Evolutionary conservation across 2,797 vertebrate genomes (phyloP).

Genomic region (Anabacerthia variegaticeps): DNA sequence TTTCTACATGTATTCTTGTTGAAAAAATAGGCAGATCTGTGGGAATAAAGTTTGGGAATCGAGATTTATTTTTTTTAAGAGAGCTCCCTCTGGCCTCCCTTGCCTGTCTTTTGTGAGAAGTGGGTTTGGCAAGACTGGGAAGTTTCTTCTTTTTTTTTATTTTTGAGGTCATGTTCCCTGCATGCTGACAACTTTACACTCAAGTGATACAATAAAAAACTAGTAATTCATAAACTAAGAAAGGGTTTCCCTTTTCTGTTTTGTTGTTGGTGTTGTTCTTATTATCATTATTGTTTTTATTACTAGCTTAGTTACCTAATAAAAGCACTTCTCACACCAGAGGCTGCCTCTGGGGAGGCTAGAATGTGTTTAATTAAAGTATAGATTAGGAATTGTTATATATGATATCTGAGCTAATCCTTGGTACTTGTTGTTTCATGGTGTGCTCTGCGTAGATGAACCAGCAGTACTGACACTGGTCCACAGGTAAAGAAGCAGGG

Average conservation of each 20-base stretch:
- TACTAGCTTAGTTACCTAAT: neutral
- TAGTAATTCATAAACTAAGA: neutral
- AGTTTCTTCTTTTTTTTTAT: neutral
- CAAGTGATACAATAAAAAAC: neutral
- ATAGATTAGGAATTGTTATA: neutral
- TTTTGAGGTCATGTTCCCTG: neutral
- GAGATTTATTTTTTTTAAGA: neutral
- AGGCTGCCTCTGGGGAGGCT: neutral
- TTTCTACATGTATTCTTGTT: neutral
- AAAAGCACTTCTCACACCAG: neutral
- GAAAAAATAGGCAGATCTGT: neutral
- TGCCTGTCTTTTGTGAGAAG: neutral
- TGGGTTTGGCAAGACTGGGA: neutral
- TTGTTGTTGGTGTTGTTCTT: neutral
- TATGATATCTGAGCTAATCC: neutral
- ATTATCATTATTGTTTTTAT: neutral
- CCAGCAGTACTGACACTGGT: neutral
- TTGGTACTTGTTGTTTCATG: neutral
- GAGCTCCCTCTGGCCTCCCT: neutral
- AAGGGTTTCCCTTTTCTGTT: neutral
- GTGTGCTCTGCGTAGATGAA: neutral
- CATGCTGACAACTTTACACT: neutral
- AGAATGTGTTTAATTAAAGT: neutral
- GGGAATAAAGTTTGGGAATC: neutral
- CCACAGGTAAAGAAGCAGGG: neutral